Evolutionary conservation across 2,797 vertebrate genomes (phyloP).

Genomic region (Alauda arvensis): DNA sequence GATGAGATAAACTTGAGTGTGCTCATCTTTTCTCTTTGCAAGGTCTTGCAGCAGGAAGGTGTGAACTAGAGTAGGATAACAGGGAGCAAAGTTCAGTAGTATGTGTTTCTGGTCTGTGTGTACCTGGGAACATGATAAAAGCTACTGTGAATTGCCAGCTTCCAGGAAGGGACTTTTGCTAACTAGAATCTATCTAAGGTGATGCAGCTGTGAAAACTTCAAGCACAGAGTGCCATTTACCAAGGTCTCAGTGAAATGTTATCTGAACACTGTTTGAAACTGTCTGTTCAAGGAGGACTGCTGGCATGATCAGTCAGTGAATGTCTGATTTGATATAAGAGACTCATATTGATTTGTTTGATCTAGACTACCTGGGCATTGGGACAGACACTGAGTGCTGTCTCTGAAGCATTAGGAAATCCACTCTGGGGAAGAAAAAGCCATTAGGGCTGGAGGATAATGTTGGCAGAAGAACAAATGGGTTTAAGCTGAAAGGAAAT

Average conservation of each 20-base stretch:
- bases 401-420: not conserved
- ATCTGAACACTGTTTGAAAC: not conserved
- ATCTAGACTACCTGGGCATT: slow-evolving; percentile 1
- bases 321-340: not conserved
- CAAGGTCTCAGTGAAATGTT: not conserved
- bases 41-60: not conserved
- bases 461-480: slow-evolving; percentile 20
- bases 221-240: not conserved
- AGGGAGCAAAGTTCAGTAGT: not conserved
- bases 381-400: not conserved
- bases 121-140: not conserved
- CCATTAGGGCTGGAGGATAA: not conserved
- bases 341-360: slow-evolving; percentile 5
- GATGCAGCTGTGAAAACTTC: not conserved
- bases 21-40: not conserved
- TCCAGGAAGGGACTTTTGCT: not conserved
- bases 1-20: not conserved
- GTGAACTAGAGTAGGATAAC: not conserved
- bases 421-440: not conserved
- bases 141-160: not conserved
- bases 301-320: not conserved
- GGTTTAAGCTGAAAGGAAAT: not conserved
- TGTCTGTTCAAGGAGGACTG: not conserved
- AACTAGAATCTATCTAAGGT: not conserved
- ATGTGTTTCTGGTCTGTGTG: not conserved